Base-by-base conservation (phyloP, 1,140 invertebrate genomes). In the Brachionus asplanchnoidis region DNA sequence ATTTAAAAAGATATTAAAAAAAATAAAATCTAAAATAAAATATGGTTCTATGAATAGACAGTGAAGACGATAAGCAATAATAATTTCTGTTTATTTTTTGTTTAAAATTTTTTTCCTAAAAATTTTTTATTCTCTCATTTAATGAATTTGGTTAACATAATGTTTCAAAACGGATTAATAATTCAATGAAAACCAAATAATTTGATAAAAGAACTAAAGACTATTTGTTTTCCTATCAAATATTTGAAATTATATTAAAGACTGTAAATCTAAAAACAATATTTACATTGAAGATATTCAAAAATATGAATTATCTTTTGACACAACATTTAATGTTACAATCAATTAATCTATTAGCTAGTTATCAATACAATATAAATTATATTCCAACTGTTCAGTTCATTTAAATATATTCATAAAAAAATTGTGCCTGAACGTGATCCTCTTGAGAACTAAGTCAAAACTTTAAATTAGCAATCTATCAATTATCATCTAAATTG, bases 401-500 rank as follows among this genome's bases (percentile, higher is more conserved):
- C 68, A 26, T 2, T 56, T 1, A 9, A 3, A 6, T 20, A 23
- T 20, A 20, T 8, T 60, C 6, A 46, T 60, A 20, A 4, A 56
- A 20, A 20, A 26, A 17, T 8, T 8, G 26, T 60, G 8, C 11
- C n/a, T 23, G 11, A 14, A 46, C 44, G 44, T 46, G 44, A 46
- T 46, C 44, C 11, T 40, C 23, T 32, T 32, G 20, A 40, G 26
- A 68, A 68, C n/a, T 68, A 26, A 68, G 26, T 14, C 17, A 28
- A 40, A 68, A 32, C 66, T 68, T 32, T 3, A 68, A 68, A 68
- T 68, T 68, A 14, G 0, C 2, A 73, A 73, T 73, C 44, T 23
- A 73, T 73, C 68, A 73, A 73, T 73, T 73, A 73, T n/a, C 36
- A 20, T 17, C 8, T 73, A 73, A 42, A 73, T 73, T 73, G 68